These are phyloP conservation scores for Acrocephalus arundinaceus DNA, from an alignment of 2,113 vertebrate species.

Conservation along the genomic window DNA sequence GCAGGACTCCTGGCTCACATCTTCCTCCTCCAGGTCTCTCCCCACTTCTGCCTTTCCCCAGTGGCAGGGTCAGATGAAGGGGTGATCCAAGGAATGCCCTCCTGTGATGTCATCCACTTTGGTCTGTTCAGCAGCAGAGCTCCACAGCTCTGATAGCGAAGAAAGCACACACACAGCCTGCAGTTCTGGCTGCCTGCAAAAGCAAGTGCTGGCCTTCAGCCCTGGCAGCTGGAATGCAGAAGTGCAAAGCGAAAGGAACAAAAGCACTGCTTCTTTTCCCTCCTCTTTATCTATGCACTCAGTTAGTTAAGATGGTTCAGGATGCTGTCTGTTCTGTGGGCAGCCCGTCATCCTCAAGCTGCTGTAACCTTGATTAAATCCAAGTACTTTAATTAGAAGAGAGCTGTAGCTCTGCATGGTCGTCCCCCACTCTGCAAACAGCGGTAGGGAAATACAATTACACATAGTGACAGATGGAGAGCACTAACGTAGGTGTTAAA, in stretches of 20 bases:
- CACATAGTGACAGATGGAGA: not conserved
- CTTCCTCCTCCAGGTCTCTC: not conserved
- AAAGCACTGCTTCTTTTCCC: conserved; percentile 3
- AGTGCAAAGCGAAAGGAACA: conserved; percentile 5
- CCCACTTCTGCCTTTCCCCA: not conserved
- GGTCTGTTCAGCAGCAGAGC: not conserved
- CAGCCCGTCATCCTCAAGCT: conserved; percentile 26
- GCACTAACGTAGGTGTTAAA: not conserved
- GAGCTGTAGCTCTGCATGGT: not conserved
- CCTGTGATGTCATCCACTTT: not conserved
- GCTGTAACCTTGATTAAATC: conserved; percentile 47
- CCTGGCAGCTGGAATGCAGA: conserved; percentile 35
- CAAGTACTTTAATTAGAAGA: conserved; percentile 22
- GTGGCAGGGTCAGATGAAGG: not conserved
- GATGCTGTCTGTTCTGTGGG: conserved; percentile 8
- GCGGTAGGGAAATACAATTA: not conserved
- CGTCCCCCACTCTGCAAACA: not conserved
- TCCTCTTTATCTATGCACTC: conserved; percentile 10
- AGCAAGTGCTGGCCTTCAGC: not conserved
- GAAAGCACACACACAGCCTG: not conserved
- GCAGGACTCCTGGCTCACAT: not conserved
- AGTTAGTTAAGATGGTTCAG: conserved; percentile 6
- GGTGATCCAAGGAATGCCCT: not conserved
- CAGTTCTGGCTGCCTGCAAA: conserved; percentile 37
- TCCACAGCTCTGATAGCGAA: not conserved